These are phyloP conservation scores for Petroica traversi DNA, from an alignment of 2,113 vertebrate genomes.

Conservation along the genomic window DNA sequence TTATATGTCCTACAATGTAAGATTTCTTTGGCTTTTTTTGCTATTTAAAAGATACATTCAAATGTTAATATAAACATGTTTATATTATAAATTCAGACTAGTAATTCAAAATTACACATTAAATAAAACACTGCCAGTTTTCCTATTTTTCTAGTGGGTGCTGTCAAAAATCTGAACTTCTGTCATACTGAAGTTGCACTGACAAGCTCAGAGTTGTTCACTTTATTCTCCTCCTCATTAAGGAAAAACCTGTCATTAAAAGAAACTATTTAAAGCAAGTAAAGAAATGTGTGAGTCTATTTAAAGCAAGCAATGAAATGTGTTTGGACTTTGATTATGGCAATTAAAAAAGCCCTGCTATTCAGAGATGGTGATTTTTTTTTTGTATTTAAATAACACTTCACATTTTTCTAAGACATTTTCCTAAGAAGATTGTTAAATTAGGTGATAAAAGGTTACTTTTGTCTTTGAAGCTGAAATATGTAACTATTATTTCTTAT, in stretches of 20 bases:
- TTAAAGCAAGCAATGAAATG: conserved; percentile 33
- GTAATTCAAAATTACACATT: not conserved
- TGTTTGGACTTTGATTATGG: conserved; percentile 67
- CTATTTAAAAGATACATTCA: conserved; percentile 27
- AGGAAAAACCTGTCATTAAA: conserved; percentile 39
- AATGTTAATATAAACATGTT: not conserved
- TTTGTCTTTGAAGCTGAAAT: conserved; percentile 72
- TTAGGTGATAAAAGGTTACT: conserved; percentile 74
- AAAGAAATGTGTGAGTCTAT: not conserved
- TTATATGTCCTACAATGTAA: not conserved
- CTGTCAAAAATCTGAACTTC: conserved; percentile 11
- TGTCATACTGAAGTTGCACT: not conserved
- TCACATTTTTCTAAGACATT: conserved; percentile 57
- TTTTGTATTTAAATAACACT: conserved; percentile 65
- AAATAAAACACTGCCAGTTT: not conserved
- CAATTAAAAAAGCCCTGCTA: conserved; percentile 64
- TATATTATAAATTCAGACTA: conserved; percentile 29
- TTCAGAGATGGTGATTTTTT: conserved; percentile 42
- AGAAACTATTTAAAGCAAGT: conserved; percentile 33
- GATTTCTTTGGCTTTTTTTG: conserved; percentile 22
- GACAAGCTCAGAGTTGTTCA: not conserved
- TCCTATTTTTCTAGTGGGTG: not conserved
- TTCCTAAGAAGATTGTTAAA: conserved; percentile 55
- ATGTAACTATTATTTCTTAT: conserved; percentile 67
- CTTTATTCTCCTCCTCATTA: conserved; percentile 9